Evolutionary conservation across 2,888 invertebrate species (phyloP), one percentile per base, ranked within the genome.

Genomic region (Coelinius sp.): DNA sequence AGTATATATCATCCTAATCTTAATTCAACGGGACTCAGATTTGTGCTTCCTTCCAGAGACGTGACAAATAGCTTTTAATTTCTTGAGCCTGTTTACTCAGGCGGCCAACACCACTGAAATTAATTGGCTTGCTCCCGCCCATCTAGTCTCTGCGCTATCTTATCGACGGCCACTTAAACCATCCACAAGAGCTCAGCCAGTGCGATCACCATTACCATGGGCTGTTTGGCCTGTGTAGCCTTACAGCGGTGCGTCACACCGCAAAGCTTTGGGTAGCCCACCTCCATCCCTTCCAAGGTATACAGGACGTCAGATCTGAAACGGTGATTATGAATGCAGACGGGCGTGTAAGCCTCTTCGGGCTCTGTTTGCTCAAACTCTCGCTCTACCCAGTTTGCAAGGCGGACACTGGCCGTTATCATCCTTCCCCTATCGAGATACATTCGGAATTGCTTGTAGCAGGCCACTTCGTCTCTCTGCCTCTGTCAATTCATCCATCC

Each of bases 41-140:
- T 73, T 31, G 35, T 41, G 70, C 65, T 67, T 53, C 72, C 72
- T 70, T 73, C 73, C 68, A 72, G 63, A 73, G 74, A 72, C 83
- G 83, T 87, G 87, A 87, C 87, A 87, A 87, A 86, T 86, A 82
- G 87, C 86, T 87, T 87, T 87, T 87, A 86, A 87, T 87, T 87
- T 87, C 86, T 86, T 81, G 84, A 77, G 81, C 80, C 83, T 87
- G 86, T 86, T 87, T 87, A 85, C 85, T 84, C 79, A 82, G 83
- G 66, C 75, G 74, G 31, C 74, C 63, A 71, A 73, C 74, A 44
- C 49, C 80, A 79, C 83, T 59, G 24, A 31, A 69, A 66, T 64
- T 69, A 68, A 71, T 65, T 65, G 69, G 74, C 67, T 71, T 65
- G 64, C 63, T 22, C 53, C 56, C 44, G 27, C 66, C 46, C 64